phyloP scores from a whole-genome alignment of 2,888 invertebrate genomes.

The Geotrupes spiniger region DNA sequence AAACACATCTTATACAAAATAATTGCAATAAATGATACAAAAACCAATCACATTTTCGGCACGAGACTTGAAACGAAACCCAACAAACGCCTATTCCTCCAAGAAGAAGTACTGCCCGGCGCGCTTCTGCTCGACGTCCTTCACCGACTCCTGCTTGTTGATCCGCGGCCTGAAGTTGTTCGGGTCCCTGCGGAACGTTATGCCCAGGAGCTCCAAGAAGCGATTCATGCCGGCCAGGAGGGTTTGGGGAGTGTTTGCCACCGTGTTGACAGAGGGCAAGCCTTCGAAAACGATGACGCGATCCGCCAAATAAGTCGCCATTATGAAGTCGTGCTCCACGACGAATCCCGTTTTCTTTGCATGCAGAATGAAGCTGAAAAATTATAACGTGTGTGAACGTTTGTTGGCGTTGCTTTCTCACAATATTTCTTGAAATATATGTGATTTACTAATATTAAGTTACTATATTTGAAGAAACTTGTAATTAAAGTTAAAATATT shows the following conservation, averaged over 20 bases:
- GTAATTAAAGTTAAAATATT: not conserved
- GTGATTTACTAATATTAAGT: too few species aligned
- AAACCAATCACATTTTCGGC: too few species aligned
- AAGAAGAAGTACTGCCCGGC: slow-evolving; percentile 99
- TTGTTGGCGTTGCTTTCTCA: too few species aligned
- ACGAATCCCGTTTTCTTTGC: slow-evolving; percentile 99
- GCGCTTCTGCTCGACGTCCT: slow-evolving; percentile 96
- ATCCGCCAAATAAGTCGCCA: slow-evolving; percentile 99
- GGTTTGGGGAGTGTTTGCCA: slow-evolving; percentile 89
- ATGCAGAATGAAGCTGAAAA: slow-evolving; percentile 85
- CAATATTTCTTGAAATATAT: too few species aligned
- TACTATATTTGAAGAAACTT: too few species aligned
- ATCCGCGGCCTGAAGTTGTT: slow-evolving; percentile 98
- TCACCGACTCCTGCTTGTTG: slow-evolving; percentile 94
- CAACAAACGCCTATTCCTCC: slow-evolving; percentile 66
- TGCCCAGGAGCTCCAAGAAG: slow-evolving; percentile 91
- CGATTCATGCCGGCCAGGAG: slow-evolving; percentile 97
- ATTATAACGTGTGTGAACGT: too few species aligned
- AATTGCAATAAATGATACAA: too few species aligned
- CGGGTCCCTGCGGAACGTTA: slow-evolving; percentile 97
- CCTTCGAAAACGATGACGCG: slow-evolving; percentile 99
- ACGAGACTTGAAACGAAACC: not conserved
- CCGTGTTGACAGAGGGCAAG: slow-evolving; percentile 81
- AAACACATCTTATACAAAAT: too few species aligned
- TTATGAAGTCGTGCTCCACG: slow-evolving; percentile 99